Evolutionary conservation across 2,888 invertebrate genomes (phyloP).

Genomic region (Agrotis ipsilon): DNA sequence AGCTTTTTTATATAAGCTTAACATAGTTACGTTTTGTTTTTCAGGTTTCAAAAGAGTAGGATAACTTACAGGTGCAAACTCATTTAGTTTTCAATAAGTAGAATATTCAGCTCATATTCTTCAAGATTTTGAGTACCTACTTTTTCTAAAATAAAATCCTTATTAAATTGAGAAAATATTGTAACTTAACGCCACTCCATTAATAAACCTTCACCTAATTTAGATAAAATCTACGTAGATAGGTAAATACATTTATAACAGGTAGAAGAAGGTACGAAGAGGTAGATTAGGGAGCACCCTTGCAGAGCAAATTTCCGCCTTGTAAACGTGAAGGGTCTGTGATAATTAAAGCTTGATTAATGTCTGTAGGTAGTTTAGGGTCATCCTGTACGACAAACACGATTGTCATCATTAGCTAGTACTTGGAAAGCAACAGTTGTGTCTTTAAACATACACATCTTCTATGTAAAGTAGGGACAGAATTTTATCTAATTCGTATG

Average conservation of each 20-base stretch:
- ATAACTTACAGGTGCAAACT: no score
- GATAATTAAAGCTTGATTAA: constrained; percentile 72
- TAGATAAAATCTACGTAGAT: constrained; percentile 57
- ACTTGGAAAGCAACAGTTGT: constrained; percentile 41
- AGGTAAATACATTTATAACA: constrained; percentile 45
- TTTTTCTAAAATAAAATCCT: background rate
- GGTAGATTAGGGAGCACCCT: constrained; percentile 64
- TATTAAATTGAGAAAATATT: constrained; percentile 8
- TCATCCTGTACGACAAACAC: constrained; percentile 53
- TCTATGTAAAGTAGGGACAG: background rate
- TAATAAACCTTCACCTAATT: constrained; percentile 34
- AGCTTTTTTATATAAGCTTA: background rate
- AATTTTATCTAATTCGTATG: constrained; percentile 41
- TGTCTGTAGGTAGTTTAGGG: constrained; percentile 54
- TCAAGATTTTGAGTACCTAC: background rate
- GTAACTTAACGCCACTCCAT: constrained; percentile 17
- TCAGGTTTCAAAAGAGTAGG: no score
- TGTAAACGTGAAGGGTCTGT: constrained; percentile 66
- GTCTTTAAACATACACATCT: constrained; percentile 15
- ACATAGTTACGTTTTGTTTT: background rate
- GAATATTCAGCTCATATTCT: background rate
- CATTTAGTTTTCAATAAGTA: background rate
- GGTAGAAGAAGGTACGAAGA: constrained; percentile 42
- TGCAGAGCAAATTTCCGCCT: constrained; percentile 70
- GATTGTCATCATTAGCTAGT: constrained; percentile 51